Base-by-base conservation (phyloP, 1,140 invertebrate species). In the Philotrypesis tridentata region DNA sequence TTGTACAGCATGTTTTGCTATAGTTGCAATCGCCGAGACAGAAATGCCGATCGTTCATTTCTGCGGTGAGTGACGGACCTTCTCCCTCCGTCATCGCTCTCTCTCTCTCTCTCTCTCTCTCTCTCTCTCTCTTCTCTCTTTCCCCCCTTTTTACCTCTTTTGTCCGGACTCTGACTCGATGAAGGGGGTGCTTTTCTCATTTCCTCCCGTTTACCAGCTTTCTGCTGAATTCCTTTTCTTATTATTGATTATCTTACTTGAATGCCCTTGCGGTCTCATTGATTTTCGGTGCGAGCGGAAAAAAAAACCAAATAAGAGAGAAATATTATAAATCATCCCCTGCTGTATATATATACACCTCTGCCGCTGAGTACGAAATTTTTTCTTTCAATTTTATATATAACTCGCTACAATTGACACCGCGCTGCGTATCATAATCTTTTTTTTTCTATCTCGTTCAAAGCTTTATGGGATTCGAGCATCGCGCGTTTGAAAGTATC, bases 41-140 rank as follows among this genome's bases (percentile, higher is more conserved):
- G 80, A 85, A 85, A 85, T 86, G 84, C 55, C 84, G 68, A 83
- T 79, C 82, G 84, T 84, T 80, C 80, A 84, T 84, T 85, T 83
- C 81, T 81, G 60, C 55, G 71, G 33, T 61, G 79, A 82, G 78
- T 82, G 85, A 85, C 83, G 70, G 82, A 75, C 71, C 61, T 23
- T 73, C 21, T 67, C 77, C 43, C 77, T 55, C 80, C 67, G n/a
- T n/a, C n/a, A n/a, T n/a, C n/a, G n/a, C n/a, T n/a, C n/a, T n/a
- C n/a, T n/a, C n/a, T n/a, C n/a, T n/a, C n/a, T n/a, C n/a, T n/a
- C n/a, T n/a, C n/a, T n/a, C n/a, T n/a, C n/a, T n/a, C n/a, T n/a
- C n/a, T n/a, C n/a, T n/a, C n/a, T n/a, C n/a, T n/a, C n/a, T n/a
- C n/a, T 48, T 37, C 83, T 80, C 73, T 81, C 82, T 84, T 82